These are phyloP conservation scores for Oscheius sp. DNA, from an alignment of 2,888 invertebrate genomes.

Conservation along the genomic window DNA sequence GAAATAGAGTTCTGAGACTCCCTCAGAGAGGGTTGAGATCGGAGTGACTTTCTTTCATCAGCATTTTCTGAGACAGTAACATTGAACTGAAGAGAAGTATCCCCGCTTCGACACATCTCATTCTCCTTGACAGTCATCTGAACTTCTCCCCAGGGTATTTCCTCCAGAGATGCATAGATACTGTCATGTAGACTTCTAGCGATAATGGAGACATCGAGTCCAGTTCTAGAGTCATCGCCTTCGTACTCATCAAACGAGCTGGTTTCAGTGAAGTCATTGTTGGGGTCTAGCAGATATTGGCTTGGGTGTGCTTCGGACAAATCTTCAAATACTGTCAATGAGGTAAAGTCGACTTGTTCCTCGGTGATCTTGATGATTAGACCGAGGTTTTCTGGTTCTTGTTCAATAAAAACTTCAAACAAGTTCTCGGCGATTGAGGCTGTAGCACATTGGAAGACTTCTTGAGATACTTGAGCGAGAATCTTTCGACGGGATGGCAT, in stretches of 20 bases:
- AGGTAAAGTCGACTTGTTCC: conserved; percentile 57
- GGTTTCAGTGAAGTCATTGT: conserved; percentile 39
- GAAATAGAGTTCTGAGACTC: conserved; percentile 53
- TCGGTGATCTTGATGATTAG: conserved; percentile 57
- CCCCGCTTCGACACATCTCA: conserved; percentile 45
- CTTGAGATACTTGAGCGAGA: conserved; percentile 30
- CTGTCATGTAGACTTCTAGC: conserved; percentile 67
- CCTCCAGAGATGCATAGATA: conserved; percentile 67
- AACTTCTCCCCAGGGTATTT: conserved; percentile 71
- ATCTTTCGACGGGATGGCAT: conserved; percentile 13
- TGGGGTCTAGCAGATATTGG: background rate
- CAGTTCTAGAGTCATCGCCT: conserved; percentile 45
- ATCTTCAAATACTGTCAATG: conserved; percentile 51
- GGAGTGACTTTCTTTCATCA: conserved; percentile 59
- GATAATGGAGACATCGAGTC: conserved; percentile 67
- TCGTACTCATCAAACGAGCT: conserved; percentile 42
- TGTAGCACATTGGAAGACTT: conserved; percentile 45
- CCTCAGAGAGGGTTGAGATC: conserved; percentile 55
- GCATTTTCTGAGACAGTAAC: conserved; percentile 68
- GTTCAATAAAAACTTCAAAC: conserved; percentile 60
- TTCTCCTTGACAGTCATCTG: conserved; percentile 60
- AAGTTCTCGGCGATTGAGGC: conserved; percentile 53
- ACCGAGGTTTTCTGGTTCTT: conserved; percentile 54
- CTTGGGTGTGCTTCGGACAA: conserved; percentile 3
- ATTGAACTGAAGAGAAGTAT: conserved; percentile 60